Evolutionary conservation across 2,797 vertebrate species (phyloP).

Genomic region (Sebastes vulpes): DNA sequence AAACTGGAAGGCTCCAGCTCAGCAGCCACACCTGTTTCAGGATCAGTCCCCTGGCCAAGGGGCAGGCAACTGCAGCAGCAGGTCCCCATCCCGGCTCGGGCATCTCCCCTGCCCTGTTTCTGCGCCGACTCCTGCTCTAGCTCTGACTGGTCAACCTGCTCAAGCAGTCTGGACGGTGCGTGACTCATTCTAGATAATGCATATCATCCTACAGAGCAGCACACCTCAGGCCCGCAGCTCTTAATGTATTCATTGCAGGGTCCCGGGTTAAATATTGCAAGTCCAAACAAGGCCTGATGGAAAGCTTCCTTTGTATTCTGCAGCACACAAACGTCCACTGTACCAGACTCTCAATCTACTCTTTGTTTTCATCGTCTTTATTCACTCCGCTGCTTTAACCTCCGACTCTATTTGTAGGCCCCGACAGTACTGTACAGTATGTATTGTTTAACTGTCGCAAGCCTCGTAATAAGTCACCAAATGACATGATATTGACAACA

Average conservation of each 20-base stretch:
- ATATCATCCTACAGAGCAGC: conserved; percentile 51
- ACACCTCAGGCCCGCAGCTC: conserved; percentile 61
- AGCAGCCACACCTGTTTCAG: conserved; percentile 36
- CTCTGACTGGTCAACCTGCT: conserved; percentile 61
- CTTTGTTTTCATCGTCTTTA: conserved; percentile 77
- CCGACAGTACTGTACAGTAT: conserved; percentile 55
- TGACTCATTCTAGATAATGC: conserved; percentile 67
- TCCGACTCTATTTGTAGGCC: conserved; percentile 51
- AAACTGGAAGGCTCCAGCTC: conserved; percentile 51
- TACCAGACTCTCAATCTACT: conserved; percentile 71
- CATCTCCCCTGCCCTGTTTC: conserved; percentile 60
- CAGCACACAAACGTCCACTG: conserved; percentile 82
- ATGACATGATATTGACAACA: conserved; percentile 52
- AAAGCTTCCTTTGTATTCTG: conserved; percentile 72
- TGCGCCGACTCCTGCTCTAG: conserved; percentile 61
- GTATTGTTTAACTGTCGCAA: conserved; percentile 62
- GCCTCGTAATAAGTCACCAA: conserved; percentile 59
- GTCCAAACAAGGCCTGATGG: conserved; percentile 75
- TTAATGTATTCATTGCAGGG: conserved; percentile 69
- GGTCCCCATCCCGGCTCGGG: conserved; percentile 68
- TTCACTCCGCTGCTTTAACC: conserved; percentile 66
- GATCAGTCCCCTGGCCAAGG: conserved; percentile 40
- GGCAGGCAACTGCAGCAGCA: conserved; percentile 78
- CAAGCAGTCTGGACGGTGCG: conserved; percentile 46
- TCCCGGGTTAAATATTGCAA: conserved; percentile 80